Base-by-base conservation (phyloP, 2,113 vertebrate genomes). In the Falcunculus frontatus region DNA sequence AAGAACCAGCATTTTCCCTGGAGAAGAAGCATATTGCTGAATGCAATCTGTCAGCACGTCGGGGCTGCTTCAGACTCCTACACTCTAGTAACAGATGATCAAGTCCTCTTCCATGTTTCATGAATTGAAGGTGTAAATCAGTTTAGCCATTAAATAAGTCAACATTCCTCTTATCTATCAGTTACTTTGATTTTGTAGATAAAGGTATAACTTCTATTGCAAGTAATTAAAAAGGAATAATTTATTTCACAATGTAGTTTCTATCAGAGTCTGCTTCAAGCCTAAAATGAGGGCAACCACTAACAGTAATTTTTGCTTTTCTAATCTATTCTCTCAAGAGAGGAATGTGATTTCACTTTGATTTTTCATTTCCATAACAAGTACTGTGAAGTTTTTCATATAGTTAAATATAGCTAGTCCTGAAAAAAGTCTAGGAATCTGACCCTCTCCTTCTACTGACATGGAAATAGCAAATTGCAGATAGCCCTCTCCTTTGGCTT, bases 211-310 rank as follows among this genome's bases (percentile, higher is more conserved):
- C 95, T 94, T 92, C 93, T 91, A 84, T 62, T 93, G 83, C 84
- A 62, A 52, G 68, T 96, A 96, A 97, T 96, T 97, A 96, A 96
- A 96, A 96, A 95, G 73, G 96, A 97, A 95, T 96, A 96, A 97
- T 96, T 97, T 93, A 96, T 96, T 95, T 92, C 86, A 96, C 74
- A 84, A 89, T 87, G 90, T 94, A 92, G 79, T 94, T 93, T 90
- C 90, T 87, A 93, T 96, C 88, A 70, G 59, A 93, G 86, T 29
- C 60, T 90, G 92, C 95, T 94, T 94, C 93, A 93, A 96, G 80
- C 49, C 26, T 93, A 95, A 96, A 97, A 96, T 73, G 84, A 96
- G 95, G 92, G 86, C 93, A 97, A 94, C 79, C 49, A 78, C 46
- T 84, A 89, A 84, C 80, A 82, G 62, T 72, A 93, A 78, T 84